A percentile compares a stretch with the other conserved stretches of the same genome.
phyloP scores from a whole-genome alignment of 2,113 vertebrate species.

The Tringa solitaria region DNA sequence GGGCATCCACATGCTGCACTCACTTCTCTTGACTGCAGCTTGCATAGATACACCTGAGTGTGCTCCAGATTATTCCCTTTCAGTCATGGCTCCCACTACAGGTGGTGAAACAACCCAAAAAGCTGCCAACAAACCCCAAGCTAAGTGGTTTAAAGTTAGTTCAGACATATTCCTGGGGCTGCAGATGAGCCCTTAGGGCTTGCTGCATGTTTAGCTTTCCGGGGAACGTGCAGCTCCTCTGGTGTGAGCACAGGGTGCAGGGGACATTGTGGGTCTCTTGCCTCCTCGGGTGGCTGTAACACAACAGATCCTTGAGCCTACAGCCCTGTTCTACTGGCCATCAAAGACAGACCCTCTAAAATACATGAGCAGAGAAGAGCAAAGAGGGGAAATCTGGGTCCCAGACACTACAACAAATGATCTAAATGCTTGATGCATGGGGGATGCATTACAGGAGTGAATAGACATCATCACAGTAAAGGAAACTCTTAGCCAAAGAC shows the following conservation, averaged over 20 bases:
- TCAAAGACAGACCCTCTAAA: neutral
- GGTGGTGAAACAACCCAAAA: neutral
- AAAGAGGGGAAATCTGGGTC: neutral
- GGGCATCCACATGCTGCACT: neutral
- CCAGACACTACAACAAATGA: fast-evolving
- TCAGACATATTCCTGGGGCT: neutral
- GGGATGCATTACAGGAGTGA: neutral
- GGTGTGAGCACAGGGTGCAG: neutral
- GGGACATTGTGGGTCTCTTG: neutral
- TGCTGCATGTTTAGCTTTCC: neutral
- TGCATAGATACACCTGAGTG: fast-evolving
- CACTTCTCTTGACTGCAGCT: neutral
- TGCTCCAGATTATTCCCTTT: neutral
- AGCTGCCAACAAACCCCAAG: neutral
- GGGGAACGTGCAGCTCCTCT: fast-evolving
- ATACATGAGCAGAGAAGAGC: neutral
- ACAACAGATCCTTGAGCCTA: neutral
- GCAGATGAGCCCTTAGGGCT: neutral
- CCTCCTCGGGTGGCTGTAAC: fast-evolving
- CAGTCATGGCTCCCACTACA: neutral
- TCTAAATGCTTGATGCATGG: fast-evolving
- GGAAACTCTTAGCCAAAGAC: neutral
- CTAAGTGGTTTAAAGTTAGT: neutral
- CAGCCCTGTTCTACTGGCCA: neutral
- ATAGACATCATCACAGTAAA: neutral